Base-by-base conservation (phyloP, 2,113 vertebrate species). In the Pao palembangensis region DNA sequence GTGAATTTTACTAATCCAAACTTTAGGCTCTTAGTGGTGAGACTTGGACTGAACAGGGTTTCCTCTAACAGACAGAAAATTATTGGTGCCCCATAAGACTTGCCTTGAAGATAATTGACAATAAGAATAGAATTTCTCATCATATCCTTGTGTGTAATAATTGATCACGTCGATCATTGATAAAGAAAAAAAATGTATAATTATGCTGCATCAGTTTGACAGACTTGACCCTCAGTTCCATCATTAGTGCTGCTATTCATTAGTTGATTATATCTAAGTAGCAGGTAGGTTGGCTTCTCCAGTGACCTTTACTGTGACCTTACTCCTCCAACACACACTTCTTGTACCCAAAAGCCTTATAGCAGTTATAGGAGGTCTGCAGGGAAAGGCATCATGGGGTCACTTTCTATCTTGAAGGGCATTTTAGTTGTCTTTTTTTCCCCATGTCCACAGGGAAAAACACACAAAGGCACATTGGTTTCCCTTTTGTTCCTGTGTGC, bases 291-390 rank as follows among this genome's bases (percentile, higher is more conserved):
- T 25, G 34, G 41, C 19, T 61, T 43, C 68, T 55, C 46, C 49
- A 19, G 25, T 23, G 50, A 64, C 38, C 58, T 41, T 50, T 42
- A 10, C 8, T 38, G 18, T 53, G 49, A 69, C 59, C 56, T 31
- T 60, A 8, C 47, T 51, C 34, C 23, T 25, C 43, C 8, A 48
- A 52, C 14, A 18, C 23, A 51, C 2, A 51, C n/a, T 11, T 20
- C 2, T 42, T 28, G 44, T 20, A 10, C 21, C 51, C 8, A 25
- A 25, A 65, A 47, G 64, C 23, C 38, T 28, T 81, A 31, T 65
- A 58, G 68, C 63, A 61, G 52, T 49, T 4, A 46, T 20, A 44
- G 44, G 72, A 55, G 64, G 48, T 64, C 56, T 63, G 5, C 31
- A 23, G 61, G n/a, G 49, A 10, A 50, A 25, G 23, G 2, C 51